Percentiles rank a stretch among this genome's conserved stretches.
Evolutionary conservation across 2,797 vertebrate genomes (phyloP).

Genomic region (Hyperoplus lanceolatus): DNA sequence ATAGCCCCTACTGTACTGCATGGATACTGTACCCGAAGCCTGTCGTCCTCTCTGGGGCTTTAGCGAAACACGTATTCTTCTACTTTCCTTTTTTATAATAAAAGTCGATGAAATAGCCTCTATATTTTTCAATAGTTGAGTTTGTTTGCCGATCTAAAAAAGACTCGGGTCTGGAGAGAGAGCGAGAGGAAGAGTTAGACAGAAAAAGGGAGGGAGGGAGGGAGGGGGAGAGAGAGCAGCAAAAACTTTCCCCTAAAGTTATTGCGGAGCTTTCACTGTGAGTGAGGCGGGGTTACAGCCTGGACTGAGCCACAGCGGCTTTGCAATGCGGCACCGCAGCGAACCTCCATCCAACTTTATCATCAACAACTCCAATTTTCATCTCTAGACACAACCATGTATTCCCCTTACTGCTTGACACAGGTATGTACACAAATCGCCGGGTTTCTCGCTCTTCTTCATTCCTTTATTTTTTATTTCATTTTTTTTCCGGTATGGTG

Average conservation of each 20-base stretch:
- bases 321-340: slow-evolving; percentile 88
- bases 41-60: slow-evolving; percentile 4
- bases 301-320: slow-evolving; percentile 87
- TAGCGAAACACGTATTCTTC: slow-evolving; percentile 4
- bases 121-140: slow-evolving; percentile 26
- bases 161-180: slow-evolving; percentile 54
- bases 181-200: slow-evolving; percentile 48
- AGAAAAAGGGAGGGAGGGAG: slow-evolving; percentile 50
- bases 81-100: not conserved
- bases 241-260: slow-evolving; percentile 88
- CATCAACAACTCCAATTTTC: slow-evolving; percentile 77
- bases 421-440: slow-evolving; percentile 87
- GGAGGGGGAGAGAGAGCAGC: slow-evolving; percentile 65
- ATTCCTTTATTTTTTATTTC: not conserved
- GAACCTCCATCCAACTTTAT: slow-evolving; percentile 87
- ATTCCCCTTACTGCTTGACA: slow-evolving; percentile 97
- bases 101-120: not conserved
- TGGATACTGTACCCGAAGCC: slow-evolving; percentile 12
- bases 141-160: slow-evolving; percentile 45
- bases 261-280: slow-evolving; percentile 92
- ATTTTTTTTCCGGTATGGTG: slow-evolving; percentile 47
- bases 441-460: slow-evolving; percentile 14
- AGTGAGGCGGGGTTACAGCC: slow-evolving; percentile 91
- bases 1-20: not conserved
- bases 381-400: slow-evolving; percentile 89